Evolutionary conservation across 2,888 invertebrate species (phyloP).

Genomic region (Julus scanicus): DNA sequence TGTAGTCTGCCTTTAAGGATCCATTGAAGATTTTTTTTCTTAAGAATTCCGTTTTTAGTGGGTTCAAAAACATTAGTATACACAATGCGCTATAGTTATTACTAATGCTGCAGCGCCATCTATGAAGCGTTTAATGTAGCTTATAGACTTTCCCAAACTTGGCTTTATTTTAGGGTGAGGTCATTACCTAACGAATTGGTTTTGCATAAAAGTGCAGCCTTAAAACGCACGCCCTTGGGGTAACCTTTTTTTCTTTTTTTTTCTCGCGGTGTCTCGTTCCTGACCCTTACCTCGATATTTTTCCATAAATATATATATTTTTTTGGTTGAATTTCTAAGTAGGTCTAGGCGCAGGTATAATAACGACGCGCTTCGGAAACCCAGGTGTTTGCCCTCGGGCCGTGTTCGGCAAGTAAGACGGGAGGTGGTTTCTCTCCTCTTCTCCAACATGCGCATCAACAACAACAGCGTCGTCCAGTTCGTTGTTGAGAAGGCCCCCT

Average conservation of each 20-base stretch:
- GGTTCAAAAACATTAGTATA: no score
- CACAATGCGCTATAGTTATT: no score
- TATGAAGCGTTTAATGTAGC: no score
- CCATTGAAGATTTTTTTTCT: no score
- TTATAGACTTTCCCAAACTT: background rate
- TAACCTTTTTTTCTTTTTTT: conserved; percentile 24
- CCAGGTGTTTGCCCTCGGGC: conserved; percentile 36
- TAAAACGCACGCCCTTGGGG: background rate
- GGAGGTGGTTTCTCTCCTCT: conserved; percentile 15
- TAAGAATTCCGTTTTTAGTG: no score
- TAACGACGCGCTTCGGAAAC: conserved; percentile 2
- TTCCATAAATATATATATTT: background rate
- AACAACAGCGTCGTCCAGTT: background rate
- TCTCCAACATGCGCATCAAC: background rate
- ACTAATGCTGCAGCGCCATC: no score
- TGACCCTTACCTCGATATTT: conserved; percentile 27
- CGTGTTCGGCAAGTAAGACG: conserved; percentile 23
- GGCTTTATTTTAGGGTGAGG: background rate
- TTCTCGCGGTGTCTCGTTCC: conserved; percentile 10
- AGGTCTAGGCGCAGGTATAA: conserved; percentile 16
- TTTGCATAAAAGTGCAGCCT: conserved; percentile 22
- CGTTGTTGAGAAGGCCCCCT: background rate
- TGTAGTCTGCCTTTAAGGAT: no score
- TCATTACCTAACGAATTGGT: background rate
- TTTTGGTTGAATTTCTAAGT: background rate